Conservation (phyloP, 1,140 invertebrate genomes). For the Hycleus cichorii region DNA sequence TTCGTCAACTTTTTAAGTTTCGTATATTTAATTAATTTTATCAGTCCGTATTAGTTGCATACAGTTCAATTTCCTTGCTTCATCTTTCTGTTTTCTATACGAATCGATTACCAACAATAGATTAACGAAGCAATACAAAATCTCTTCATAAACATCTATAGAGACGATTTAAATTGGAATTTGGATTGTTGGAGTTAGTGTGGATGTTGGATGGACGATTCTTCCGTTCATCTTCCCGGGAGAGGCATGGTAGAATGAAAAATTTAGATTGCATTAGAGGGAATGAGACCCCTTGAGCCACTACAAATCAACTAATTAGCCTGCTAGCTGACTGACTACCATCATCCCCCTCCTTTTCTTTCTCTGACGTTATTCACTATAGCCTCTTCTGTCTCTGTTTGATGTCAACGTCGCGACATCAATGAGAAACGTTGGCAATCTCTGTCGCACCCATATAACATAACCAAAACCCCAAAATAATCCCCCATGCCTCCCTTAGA, state of each 20-base stretch:
- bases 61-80: no score
- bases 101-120: no score
- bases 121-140: no score
- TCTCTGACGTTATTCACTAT: no score
- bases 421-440: neutral
- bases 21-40: no score
- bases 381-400: slow-evolving; percentile 3
- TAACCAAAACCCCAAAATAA: no score
- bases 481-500: no score
- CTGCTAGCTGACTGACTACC: slow-evolving; percentile 25
- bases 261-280: slow-evolving; percentile 42
- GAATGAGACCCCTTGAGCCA: slow-evolving; percentile 36
- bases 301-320: slow-evolving; percentile 42
- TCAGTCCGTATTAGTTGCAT: no score
- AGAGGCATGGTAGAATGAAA: slow-evolving; percentile 35
- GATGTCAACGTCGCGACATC: neutral
- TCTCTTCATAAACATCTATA: no score
- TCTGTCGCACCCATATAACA: slow-evolving; percentile 6
- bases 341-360: slow-evolving; percentile 2
- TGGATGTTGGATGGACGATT: slow-evolving; percentile 2
- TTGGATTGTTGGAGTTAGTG: slow-evolving; percentile 1
- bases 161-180: slow-evolving; percentile 7
- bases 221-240: slow-evolving; percentile 27
- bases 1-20: no score
- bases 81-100: no score